Evolutionary conservation across 2,888 invertebrate species (phyloP), one percentile per base, ranked within the genome.

Genomic region (Latrodectus elegans): DNA sequence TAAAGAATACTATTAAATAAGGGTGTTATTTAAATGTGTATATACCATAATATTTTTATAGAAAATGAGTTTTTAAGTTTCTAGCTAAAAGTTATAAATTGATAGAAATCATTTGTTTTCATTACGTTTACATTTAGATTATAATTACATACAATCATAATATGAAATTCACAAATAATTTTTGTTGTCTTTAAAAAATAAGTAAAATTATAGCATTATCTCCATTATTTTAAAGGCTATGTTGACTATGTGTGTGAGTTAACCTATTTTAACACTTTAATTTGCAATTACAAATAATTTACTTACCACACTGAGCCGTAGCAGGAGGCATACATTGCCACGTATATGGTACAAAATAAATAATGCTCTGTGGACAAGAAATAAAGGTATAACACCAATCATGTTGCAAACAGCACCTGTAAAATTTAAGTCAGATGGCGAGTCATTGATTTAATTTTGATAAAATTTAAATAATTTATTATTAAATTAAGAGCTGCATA

Each of bases 301-400:
- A 82, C 87, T 94, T 92, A 93, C 96, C 95, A 91, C 97, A 97
- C 60, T 96, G 93, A 0, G 97, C 96, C 91, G 94, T 94, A 0
- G 95, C 95, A 12, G 90, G 89, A 49, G 94, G 94, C 92, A 95
- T 95, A 92, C 97, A 97, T 91, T 95, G 95, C 97, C 97, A 97
- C 90, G 95, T 94, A 92, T 97, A 97, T 3, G 96, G 96, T 89
- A 96, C 95, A 91, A 97, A 95, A 93, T 97, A 97, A 88, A 96
- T 95, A 22, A 96, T 94, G 92, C 95, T 95, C 92, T 95, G 94
- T 6, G 95, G 95, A 91, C 97, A 97, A 91, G 95, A 95, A 81
- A 96, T 95, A 81, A 94, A 94, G 90, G 95, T 95, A 92, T 97
- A 97, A 92, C 97, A 97, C 92, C 95, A 94, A 92, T 97, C 97